Base-by-base conservation (phyloP, 2,888 invertebrate genomes). In the Tipula confusa region DNA sequence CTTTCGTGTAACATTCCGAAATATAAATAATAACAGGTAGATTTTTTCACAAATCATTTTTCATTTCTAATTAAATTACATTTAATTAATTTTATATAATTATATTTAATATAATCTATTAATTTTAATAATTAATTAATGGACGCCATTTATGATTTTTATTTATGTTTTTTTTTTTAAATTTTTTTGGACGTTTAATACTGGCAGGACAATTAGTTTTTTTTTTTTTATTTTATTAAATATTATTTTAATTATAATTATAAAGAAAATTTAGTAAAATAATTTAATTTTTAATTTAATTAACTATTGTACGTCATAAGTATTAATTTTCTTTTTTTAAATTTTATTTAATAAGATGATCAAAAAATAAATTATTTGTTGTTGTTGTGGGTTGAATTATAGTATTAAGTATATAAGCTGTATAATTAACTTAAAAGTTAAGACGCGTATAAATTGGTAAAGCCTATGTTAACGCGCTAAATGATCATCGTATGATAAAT, bases 131-230 rank as follows among this genome's bases (percentile, higher is more conserved):
- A 64, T 64, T 64, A 64, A 64, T 64, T 64, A 64, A 64, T 80
- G 80, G 80, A 80, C 80, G 80, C 31, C 80, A 80, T 80, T 80
- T 80, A 80, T 29, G 31, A 80, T 80, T 80, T 80, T 80, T 36
- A 38, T 11, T n/a, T n/a, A 80, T 80, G 9, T 29, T 18, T 79
- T 79, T 15, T 79, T 79, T 79, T 24, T 79, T 29, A 80, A 64
- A 15, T 4, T 64, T 80, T 80, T n/a, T 80, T 80, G 80, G 80
- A 80, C 80, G 80, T 80, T 80, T 80, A 80, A 80, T 80, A 80
- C 80, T 80, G 80, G 80, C 80, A 80, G 80, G 80, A 80, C 80
- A 80, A 29, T 80, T 80, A 80, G n/a, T 80, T 80, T 64, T 64
- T 43, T 43, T 43, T 43, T 33, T 43, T 43, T 64, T 64, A 24